Percentiles rank a stretch among this genome's conserved stretches.
Evolutionary conservation across 2,113 vertebrate genomes (phyloP).

Genomic region (Strix uralensis): DNA sequence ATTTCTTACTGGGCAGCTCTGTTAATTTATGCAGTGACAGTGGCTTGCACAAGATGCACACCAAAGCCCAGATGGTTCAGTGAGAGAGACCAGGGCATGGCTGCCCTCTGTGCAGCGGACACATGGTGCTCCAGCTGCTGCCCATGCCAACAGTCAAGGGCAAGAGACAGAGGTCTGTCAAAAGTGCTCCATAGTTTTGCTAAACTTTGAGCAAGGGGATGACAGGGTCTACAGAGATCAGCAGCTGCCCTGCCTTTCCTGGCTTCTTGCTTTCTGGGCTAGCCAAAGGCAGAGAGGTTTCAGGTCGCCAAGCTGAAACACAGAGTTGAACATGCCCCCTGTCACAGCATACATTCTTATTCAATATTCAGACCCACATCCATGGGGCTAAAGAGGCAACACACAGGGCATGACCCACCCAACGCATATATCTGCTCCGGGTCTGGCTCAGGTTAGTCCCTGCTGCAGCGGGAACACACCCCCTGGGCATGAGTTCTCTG

Average conservation of each 20-base stretch:
- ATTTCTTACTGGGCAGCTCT: background rate
- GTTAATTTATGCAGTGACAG: background rate
- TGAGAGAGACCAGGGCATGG: background rate
- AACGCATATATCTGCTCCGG: fast-evolving
- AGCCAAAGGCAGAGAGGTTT: background rate
- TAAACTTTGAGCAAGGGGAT: background rate
- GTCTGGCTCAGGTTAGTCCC: background rate
- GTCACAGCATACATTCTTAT: background rate
- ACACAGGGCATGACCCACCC: background rate
- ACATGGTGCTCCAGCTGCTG: background rate
- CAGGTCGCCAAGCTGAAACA: background rate
- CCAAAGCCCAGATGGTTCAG: background rate
- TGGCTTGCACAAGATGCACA: background rate
- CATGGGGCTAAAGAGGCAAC: background rate
- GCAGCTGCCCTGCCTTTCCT: background rate
- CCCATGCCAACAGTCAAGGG: fast-evolving
- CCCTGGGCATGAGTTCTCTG: background rate
- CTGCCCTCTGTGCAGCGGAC: background rate
- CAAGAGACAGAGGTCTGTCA: background rate
- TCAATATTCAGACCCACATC: background rate
- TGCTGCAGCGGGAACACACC: background rate
- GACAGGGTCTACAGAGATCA: background rate
- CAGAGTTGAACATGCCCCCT: background rate
- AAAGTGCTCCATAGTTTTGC: background rate
- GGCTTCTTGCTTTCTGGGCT: background rate